Evolutionary conservation across 2,113 vertebrate genomes (phyloP).

Genomic region (Caranx ignobilis): DNA sequence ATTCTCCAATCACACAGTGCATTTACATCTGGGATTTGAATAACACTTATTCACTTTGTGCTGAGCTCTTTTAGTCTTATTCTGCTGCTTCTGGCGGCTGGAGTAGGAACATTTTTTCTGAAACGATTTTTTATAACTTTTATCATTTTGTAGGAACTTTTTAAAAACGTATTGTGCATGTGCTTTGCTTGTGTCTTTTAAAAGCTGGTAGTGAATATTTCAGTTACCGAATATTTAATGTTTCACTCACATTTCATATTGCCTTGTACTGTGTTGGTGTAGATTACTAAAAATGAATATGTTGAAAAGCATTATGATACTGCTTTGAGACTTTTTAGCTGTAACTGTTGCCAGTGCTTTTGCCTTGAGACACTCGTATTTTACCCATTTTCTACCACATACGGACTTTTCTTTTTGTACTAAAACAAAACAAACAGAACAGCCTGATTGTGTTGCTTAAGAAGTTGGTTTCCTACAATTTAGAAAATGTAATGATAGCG

Average conservation of each 20-base stretch:
- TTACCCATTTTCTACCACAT: background rate
- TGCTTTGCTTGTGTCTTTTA: too few relatives aligned
- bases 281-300: background rate
- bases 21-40: slow-evolving; percentile 16
- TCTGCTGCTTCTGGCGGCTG: background rate
- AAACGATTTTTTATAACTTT: background rate
- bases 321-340: background rate
- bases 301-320: background rate
- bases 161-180: background rate
- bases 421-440: background rate
- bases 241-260: background rate
- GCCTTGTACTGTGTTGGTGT: background rate
- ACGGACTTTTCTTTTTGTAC: too few relatives aligned
- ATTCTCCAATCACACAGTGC: slow-evolving; percentile 53
- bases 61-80: background rate
- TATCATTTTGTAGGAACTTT: background rate
- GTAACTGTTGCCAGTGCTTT: background rate
- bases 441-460: background rate
- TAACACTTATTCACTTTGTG: background rate
- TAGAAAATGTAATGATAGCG: background rate
- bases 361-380: background rate
- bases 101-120: background rate
- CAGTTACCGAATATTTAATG: background rate
- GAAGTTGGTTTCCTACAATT: background rate
- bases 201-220: background rate